Conservation (phyloP, 30 jellyfish, hydroid and myxozoan genomes). For the Euphysa ruthae region DNA sequence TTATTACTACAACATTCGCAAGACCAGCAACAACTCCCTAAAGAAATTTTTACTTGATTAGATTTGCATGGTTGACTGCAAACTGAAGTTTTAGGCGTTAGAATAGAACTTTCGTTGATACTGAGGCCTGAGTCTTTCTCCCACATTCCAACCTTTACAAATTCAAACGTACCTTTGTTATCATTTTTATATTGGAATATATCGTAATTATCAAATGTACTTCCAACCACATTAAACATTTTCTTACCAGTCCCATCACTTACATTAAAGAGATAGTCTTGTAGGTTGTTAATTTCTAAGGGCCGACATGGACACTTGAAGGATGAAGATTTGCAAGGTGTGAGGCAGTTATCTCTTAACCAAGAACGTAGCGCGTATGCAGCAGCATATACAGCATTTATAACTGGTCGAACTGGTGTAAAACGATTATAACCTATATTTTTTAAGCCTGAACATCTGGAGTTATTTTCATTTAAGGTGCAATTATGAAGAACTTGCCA, state of each 20-base stretch:
- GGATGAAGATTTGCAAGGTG: not conserved
- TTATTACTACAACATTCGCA: constrained; percentile 5
- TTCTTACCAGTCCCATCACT: not conserved
- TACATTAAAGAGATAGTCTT: not conserved
- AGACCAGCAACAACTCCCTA: constrained; percentile 24
- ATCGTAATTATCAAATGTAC: not conserved
- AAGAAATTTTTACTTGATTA: not conserved
- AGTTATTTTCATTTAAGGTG: not conserved
- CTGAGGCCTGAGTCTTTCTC: not conserved
- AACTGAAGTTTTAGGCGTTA: constrained; percentile 9
- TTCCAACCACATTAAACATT: not conserved
- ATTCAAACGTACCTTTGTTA: not conserved
- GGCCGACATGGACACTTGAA: not conserved
- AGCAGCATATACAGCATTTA: constrained; percentile 32
- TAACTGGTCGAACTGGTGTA: constrained; percentile 62
- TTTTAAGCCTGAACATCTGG: constrained; percentile 9
- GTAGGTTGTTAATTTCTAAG: not conserved
- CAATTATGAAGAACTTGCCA: constrained; percentile 64
- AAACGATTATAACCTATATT: constrained; percentile 21
- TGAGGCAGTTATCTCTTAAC: not conserved
- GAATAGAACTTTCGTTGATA: not conserved
- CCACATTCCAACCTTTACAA: constrained; percentile 19
- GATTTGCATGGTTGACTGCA: constrained; percentile 23
- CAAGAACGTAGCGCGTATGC: not conserved
- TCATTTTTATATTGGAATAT: constrained; percentile 6